Percentiles rank a stretch among this genome's conserved stretches.
phyloP scores from a whole-genome alignment of 1,140 invertebrate species.

The Coelopa frigida region DNA sequence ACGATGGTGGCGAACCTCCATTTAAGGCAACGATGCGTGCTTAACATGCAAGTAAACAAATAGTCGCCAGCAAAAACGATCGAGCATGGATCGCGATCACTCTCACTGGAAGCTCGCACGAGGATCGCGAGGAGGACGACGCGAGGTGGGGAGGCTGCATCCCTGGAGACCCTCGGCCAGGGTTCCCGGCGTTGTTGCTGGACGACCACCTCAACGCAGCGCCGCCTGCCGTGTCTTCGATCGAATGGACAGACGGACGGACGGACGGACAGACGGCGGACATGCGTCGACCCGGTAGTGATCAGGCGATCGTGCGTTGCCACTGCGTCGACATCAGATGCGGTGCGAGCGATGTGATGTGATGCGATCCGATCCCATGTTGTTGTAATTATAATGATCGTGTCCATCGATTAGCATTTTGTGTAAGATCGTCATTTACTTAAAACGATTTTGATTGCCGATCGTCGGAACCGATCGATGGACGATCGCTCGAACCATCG shows the following conservation, averaged over 20 bases:
- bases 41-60: constrained; percentile 40
- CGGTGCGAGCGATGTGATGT: too few species aligned
- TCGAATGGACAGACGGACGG: not conserved
- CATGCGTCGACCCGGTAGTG: not conserved
- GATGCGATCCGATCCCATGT: not conserved
- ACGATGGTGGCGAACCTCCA: constrained; percentile 12
- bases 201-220: not conserved
- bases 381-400: constrained; percentile 8
- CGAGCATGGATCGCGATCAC: too few species aligned
- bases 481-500: constrained; percentile 1
- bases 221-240: not conserved
- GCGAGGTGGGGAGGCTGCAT: too few species aligned
- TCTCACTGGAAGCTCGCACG: too few species aligned
- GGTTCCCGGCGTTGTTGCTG: too few species aligned
- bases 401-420: constrained; percentile 1
- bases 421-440: too few species aligned
- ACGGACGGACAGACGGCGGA: not conserved
- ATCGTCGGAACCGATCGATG: not conserved
- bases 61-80: constrained; percentile 30
- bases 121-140: too few species aligned
- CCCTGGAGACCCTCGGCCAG: too few species aligned
- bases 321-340: too few species aligned
- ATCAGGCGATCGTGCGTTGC: too few species aligned
- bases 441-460: too few species aligned
- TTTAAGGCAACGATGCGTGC: constrained; percentile 18